A percentile compares a stretch with the other conserved stretches of the same genome.
Conservation (phyloP, 2,888 invertebrate species). For the Acanthococcus lagerstroemiae region DNA sequence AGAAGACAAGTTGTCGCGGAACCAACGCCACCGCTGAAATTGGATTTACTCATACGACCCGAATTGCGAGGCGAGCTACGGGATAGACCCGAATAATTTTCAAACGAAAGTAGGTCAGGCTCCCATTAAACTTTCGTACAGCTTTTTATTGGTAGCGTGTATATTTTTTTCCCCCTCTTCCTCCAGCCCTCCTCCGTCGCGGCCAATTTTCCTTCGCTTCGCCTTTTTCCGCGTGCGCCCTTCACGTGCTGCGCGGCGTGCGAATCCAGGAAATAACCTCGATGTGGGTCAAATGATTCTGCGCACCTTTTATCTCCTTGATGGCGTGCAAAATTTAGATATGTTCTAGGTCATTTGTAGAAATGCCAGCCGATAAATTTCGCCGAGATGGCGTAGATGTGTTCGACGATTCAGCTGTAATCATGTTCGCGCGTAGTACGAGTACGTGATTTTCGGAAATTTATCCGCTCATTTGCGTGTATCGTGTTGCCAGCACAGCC, state of each 20-base stretch:
- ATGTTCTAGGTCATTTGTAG: conserved; percentile 22
- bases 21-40: no score
- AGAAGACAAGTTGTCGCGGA: no score
- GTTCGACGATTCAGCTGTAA: not conserved
- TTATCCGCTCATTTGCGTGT: no score
- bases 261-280: conserved; percentile 10
- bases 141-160: not conserved
- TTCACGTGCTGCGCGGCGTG: not conserved
- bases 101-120: conserved; percentile 27
- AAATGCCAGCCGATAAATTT: conserved; percentile 1
- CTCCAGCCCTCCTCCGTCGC: not conserved
- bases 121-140: conserved; percentile 23
- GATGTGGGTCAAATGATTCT: conserved; percentile 29
- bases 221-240: not conserved
- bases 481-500: no score
- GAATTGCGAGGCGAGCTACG: conserved; percentile 2
- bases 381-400: not conserved
- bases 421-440: not conserved
- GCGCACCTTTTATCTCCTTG: conserved; percentile 19
- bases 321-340: conserved; percentile 24
- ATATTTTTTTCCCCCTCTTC: not conserved
- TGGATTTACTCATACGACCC: conserved; percentile 26
- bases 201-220: not conserved
- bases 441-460: not conserved
- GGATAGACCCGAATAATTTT: conserved; percentile 25